Evolutionary conservation across 2,888 invertebrate species (phyloP), one percentile per base, ranked within the genome.

Genomic region (Calameuta pallipes): DNA sequence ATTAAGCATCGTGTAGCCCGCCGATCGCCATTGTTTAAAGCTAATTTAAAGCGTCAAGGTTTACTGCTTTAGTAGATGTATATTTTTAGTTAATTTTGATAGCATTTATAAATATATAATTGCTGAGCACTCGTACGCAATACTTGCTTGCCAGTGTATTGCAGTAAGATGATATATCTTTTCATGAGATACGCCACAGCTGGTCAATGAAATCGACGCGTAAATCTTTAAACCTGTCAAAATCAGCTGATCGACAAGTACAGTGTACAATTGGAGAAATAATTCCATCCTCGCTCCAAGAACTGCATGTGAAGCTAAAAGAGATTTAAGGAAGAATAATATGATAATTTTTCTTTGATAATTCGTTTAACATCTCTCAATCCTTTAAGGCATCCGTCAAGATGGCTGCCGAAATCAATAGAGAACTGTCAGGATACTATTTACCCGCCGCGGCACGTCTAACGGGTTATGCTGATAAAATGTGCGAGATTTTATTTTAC

Each of bases 371-470:
- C 33, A 71, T 33, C 34, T 71, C 23, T 71, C 13, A 71, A 3
- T 71, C 9, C 71, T 33, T 31, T 30, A n/a, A 30, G 33, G 11
- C 9, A 30, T 23, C 23, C 2, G 3, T 82, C 83, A 88, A 88
- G 80, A 88, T 88, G 89, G 89, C 87, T 82, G 86, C 84, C 83
- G 83, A 83, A 79, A 89, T 89, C 89, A 82, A 89, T 89, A 89
- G 82, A 82, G 77, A 84, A 84, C 83, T 85, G 84, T 85, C 85
- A 83, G 83, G 79, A 85, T 83, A 83, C 78, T 79, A 80, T 85
- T 85, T 82, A 78, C 70, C 80, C 71, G 75, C 80, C 71, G 75
- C 69, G 71, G 31, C 31, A 71, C 31, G 31, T 31, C 56, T 9
- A 15, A 56, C 23, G 56, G 56, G 56, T 56, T 23, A 56, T 23